A percentile compares a stretch with the other conserved stretches of the same genome.
These are phyloP conservation scores for Lithophane socia DNA, from an alignment of 2,888 invertebrate species.

Conservation along the genomic window DNA sequence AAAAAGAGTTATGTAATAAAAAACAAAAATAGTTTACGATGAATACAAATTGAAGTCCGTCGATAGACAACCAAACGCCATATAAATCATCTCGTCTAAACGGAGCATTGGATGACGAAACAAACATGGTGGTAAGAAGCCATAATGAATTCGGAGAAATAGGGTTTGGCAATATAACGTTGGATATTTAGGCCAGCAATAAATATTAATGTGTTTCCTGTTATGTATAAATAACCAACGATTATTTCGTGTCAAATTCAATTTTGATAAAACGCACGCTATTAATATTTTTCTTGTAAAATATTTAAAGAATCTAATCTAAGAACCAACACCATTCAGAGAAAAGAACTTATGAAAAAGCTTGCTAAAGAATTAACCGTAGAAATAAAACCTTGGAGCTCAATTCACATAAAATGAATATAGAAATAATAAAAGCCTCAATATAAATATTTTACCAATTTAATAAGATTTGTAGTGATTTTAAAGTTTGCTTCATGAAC, in stretches of 20 bases:
- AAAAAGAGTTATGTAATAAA: neutral
- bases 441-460: too few species aligned
- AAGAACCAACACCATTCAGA: neutral
- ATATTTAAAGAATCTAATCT: slow-evolving; percentile 6
- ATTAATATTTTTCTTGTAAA: slow-evolving; percentile 17
- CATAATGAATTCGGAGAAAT: slow-evolving; percentile 61
- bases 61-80: neutral
- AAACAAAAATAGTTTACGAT: neutral
- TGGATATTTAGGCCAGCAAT: slow-evolving; percentile 49
- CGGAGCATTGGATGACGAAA: slow-evolving; percentile 27
- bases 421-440: slow-evolving; percentile 47
- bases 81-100: slow-evolving; percentile 1
- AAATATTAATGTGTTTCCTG: slow-evolving; percentile 54
- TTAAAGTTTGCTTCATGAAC: too few species aligned
- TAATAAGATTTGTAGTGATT: too few species aligned
- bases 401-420: slow-evolving; percentile 35
- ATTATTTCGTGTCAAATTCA: slow-evolving; percentile 46
- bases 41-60: neutral
- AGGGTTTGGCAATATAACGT: slow-evolving; percentile 53
- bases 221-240: slow-evolving; percentile 28
- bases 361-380: neutral
- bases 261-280: slow-evolving; percentile 24
- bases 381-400: slow-evolving; percentile 14
- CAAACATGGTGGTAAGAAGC: slow-evolving; percentile 30
- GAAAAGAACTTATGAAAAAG: neutral